Conservation (phyloP, 1,140 invertebrate species). For the Papilio glaucus region DNA sequence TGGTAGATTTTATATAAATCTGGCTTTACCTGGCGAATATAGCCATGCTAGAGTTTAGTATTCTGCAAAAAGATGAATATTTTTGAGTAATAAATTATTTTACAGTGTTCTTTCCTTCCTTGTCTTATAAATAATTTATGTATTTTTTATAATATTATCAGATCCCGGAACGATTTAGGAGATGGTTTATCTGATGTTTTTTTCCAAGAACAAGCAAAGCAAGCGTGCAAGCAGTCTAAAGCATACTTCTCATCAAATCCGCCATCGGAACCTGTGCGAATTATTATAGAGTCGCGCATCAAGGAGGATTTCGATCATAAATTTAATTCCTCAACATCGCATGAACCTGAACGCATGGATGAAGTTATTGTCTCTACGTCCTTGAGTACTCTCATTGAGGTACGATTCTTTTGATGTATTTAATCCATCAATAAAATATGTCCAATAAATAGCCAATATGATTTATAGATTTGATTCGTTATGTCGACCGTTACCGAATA, state of each 20-base stretch:
- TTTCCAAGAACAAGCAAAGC: too few species aligned
- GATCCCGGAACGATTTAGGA: constrained; percentile 1
- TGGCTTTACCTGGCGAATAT: too few species aligned
- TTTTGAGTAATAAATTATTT: too few species aligned
- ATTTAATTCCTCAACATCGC: neutral
- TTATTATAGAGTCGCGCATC: neutral
- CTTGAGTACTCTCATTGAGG: neutral
- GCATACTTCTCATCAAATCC: constrained; percentile 17
- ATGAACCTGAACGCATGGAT: neutral
- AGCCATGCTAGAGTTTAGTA: too few species aligned
- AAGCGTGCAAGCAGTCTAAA: too few species aligned
- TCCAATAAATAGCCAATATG: too few species aligned
- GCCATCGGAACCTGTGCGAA: constrained; percentile 13
- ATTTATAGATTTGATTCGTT: too few species aligned
- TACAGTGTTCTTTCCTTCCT: too few species aligned
- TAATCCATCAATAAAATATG: neutral
- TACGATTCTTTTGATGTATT: neutral
- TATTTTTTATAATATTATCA: neutral
- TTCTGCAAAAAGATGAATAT: too few species aligned
- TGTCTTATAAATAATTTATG: neutral
- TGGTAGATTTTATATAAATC: too few species aligned
- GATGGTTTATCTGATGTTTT: neutral
- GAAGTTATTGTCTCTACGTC: neutral
- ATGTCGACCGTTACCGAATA: too few species aligned
- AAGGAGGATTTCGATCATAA: neutral